phyloP scores from a whole-genome alignment of 2,797 vertebrate species.

The Eospalax fontanierii region DNA sequence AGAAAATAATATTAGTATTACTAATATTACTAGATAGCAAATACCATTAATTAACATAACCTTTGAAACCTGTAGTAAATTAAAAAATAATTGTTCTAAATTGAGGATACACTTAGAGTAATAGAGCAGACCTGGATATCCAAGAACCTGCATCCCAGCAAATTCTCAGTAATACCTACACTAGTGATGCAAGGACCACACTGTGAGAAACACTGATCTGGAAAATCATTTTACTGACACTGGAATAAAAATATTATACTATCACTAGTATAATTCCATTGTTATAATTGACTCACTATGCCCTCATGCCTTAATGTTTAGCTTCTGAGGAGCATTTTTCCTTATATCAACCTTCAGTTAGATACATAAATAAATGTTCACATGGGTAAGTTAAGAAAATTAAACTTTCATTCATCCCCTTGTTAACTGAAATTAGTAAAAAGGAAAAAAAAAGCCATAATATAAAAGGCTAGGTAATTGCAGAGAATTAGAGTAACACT shows the following conservation, averaged over 20 bases:
- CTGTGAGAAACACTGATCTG: conserved; percentile 55
- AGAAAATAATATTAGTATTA: not conserved
- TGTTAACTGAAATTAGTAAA: conserved; percentile 26
- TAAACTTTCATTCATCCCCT: not conserved
- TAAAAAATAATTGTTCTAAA: not conserved
- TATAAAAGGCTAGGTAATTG: not conserved
- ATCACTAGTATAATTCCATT: not conserved
- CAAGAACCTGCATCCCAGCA: too few species aligned
- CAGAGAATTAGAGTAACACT: not conserved
- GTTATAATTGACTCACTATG: not conserved
- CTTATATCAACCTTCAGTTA: not conserved
- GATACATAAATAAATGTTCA: conserved; percentile 37
- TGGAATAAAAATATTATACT: conserved; percentile 77
- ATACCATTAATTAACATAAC: not conserved
- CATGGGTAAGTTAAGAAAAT: conserved; percentile 59
- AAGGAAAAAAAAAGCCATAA: not conserved
- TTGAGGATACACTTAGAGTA: not conserved
- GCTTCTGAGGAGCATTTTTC: not conserved
- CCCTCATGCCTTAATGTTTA: not conserved
- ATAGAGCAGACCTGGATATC: not conserved
- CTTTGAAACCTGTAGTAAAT: conserved; percentile 20
- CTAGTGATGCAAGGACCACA: conserved; percentile 45
- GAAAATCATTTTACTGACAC: conserved; percentile 81
- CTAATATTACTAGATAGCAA: not conserved
- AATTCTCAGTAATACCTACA: conserved; percentile 72